Evolutionary conservation across 2,888 invertebrate genomes (phyloP).

Genomic region (Congeria kusceri): DNA sequence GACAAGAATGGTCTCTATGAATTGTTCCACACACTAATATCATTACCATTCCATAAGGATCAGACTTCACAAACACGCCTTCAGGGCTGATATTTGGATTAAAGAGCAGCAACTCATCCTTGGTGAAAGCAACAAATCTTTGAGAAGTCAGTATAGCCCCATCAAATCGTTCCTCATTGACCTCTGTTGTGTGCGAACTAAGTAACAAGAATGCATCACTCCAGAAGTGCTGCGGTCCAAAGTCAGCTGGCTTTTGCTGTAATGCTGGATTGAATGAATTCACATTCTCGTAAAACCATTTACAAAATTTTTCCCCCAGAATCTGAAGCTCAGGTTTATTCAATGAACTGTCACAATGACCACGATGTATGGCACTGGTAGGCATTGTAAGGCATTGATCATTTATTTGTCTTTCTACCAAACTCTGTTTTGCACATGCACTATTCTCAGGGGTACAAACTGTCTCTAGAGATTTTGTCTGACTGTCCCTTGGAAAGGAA

Average conservation of each 20-base stretch:
- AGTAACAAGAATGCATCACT: constrained; percentile 73
- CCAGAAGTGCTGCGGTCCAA: constrained; percentile 83
- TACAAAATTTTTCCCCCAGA: constrained; percentile 76
- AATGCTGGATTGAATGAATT: constrained; percentile 75
- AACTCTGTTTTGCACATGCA: too few species aligned
- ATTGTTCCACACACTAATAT: constrained; percentile 89
- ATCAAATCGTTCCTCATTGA: constrained; percentile 53
- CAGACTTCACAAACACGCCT: constrained; percentile 88
- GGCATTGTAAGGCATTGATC: too few species aligned
- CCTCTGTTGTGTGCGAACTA: constrained; percentile 44
- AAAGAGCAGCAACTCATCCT: constrained; percentile 85
- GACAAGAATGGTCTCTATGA: constrained; percentile 86
- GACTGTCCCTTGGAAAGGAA: too few species aligned
- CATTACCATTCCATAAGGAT: constrained; percentile 88
- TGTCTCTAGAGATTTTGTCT: too few species aligned
- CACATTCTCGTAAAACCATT: constrained; percentile 81
- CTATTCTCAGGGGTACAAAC: too few species aligned
- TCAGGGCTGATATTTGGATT: constrained; percentile 88
- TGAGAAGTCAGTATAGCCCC: constrained; percentile 70
- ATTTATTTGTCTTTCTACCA: too few species aligned
- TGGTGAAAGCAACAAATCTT: constrained; percentile 70
- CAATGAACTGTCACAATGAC: background rate
- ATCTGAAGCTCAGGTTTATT: constrained; percentile 49
- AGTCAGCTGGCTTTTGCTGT: constrained; percentile 60
- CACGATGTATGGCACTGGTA: too few species aligned